phyloP scores from a whole-genome alignment of 2,113 vertebrate genomes.

The Ascaphus truei region DNA sequence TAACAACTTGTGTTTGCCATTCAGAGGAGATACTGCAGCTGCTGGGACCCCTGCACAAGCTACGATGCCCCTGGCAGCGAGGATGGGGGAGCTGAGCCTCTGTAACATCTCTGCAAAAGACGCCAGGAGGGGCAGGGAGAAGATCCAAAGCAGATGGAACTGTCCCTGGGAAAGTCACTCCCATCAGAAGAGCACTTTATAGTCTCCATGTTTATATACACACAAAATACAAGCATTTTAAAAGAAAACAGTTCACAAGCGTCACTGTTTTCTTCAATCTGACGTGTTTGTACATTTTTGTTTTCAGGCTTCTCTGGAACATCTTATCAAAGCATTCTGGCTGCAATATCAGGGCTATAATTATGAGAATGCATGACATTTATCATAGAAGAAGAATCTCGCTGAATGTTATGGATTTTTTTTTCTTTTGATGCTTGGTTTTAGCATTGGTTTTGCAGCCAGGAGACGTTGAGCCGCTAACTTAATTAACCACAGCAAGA shows the following conservation, averaged over 20 bases:
- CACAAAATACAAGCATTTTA: neutral
- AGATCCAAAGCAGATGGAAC: neutral
- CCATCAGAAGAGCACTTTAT: too few relatives aligned
- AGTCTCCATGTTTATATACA: neutral
- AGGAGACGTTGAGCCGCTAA: too few relatives aligned
- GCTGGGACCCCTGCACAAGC: neutral
- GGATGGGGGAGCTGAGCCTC: neutral
- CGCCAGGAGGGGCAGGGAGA: neutral
- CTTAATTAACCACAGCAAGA: too few relatives aligned
- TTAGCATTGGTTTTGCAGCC: too few relatives aligned
- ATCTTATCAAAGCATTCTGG: neutral
- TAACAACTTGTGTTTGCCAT: neutral
- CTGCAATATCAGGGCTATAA: neutral
- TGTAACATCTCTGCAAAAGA: neutral
- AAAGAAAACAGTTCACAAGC: neutral
- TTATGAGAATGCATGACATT: neutral
- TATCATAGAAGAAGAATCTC: neutral
- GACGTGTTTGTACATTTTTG: neutral
- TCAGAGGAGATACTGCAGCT: neutral
- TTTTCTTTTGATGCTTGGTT: too few relatives aligned
- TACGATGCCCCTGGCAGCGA: neutral
- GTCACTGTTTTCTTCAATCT: neutral
- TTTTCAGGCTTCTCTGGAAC: neutral
- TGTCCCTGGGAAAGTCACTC: constrained; percentile 11
- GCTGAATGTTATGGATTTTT: neutral